Conservation (phyloP, 1,140 invertebrate genomes). For the Trichonephila clavipes region DNA sequence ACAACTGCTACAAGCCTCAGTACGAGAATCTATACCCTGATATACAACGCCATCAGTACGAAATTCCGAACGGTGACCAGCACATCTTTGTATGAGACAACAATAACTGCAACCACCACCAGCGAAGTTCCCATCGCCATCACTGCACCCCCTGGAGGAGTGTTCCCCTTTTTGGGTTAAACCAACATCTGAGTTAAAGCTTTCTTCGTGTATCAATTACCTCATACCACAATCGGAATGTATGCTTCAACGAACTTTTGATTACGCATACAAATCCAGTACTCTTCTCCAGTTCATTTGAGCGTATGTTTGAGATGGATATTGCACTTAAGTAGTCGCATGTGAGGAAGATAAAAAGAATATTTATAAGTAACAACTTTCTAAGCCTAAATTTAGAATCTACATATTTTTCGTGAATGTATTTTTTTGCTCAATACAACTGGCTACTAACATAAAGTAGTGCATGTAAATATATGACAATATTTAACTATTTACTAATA, state of each 20-base stretch:
- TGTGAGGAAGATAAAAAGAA: not conserved
- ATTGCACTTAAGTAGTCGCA: not conserved
- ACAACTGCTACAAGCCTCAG: slow-evolving; percentile 78
- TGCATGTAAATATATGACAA: slow-evolving; percentile 48
- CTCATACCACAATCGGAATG: not conserved
- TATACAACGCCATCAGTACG: slow-evolving; percentile 79
- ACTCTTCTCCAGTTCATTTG: not conserved
- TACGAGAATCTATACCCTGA: slow-evolving; percentile 78
- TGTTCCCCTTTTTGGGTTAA: slow-evolving; percentile 69
- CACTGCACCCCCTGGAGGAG: slow-evolving; percentile 72
- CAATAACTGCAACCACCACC: slow-evolving; percentile 77
- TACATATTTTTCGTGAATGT: not conserved
- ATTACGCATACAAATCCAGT: not conserved
- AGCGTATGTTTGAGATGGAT: not conserved
- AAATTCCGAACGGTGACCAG: slow-evolving; percentile 79
- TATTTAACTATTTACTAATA: slow-evolving; percentile 1
- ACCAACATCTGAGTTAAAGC: not conserved
- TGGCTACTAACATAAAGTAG: slow-evolving; percentile 5
- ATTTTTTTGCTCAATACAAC: slow-evolving; percentile 28
- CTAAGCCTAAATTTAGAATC: not conserved
- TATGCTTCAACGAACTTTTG: not conserved
- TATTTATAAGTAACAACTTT: not conserved
- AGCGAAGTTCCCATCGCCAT: slow-evolving; percentile 66
- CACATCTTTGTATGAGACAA: slow-evolving; percentile 78
- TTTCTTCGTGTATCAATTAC: not conserved